phyloP scores from a whole-genome alignment of 2,797 vertebrate genomes.

The Hephaestus fuliginosus region DNA sequence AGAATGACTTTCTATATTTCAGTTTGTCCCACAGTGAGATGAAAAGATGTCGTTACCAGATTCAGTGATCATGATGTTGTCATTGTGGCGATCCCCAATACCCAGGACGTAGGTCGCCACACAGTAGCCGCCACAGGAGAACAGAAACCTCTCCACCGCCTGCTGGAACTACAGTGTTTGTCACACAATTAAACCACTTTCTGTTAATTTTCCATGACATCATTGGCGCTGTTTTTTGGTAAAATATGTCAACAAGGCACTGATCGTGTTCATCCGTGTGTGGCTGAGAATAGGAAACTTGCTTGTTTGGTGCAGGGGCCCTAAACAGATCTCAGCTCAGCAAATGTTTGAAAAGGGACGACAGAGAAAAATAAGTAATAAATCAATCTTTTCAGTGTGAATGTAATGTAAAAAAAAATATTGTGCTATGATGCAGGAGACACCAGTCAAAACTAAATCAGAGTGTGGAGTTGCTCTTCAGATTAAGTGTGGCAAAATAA shows the following conservation, averaged over 20 bases:
- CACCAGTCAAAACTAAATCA: not conserved
- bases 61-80: conserved; percentile 99
- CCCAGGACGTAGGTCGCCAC: conserved; percentile 98
- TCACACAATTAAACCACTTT: not conserved
- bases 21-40: not conserved
- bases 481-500: not conserved
- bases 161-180: conserved; percentile 90
- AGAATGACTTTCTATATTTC: not conserved
- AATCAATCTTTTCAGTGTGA: not conserved
- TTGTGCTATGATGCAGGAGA: not conserved
- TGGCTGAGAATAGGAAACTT: not conserved
- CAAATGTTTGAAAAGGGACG: too few species aligned
- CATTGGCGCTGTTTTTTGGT: not conserved
- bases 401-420: not conserved
- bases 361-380: not conserved
- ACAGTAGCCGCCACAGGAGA: conserved; percentile 97
- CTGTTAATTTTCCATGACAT: not conserved
- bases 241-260: not conserved
- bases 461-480: too few species aligned
- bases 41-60: conserved; percentile 85
- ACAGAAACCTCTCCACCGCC: conserved; percentile 96
- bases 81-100: conserved; percentile 98
- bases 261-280: not conserved
- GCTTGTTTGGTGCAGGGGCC: not conserved
- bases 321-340: not conserved